Base-by-base conservation (phyloP, 2,113 vertebrate genomes). In the Tinamus guttatus region DNA sequence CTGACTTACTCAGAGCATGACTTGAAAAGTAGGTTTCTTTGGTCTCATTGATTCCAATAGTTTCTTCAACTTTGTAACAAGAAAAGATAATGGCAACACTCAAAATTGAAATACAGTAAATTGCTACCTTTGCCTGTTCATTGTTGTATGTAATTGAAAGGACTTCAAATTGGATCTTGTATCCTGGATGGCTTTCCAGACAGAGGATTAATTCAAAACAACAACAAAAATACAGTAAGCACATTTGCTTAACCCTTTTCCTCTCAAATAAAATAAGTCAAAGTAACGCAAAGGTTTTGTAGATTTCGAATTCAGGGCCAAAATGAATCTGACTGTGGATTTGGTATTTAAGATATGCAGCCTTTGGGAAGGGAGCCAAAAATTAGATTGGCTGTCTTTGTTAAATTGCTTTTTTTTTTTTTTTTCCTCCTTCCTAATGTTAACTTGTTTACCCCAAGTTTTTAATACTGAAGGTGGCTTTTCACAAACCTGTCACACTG, bases 101-200 rank as follows among this genome's bases (percentile, higher is more conserved):
- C 47, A 64, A 93, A 94, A 93, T 52, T 76, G 77, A 94, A 91
- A 68, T 87, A 52, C 43, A 5, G 74, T 89, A 85, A 95, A 95
- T 94, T 92, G 52, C 90, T 85, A 70, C 81, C 86, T 95, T 93
- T 95, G 62, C 63, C 45, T 95, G 94, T 89, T 95, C 81, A 80
- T 92, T 87, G 78, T 91, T 94, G 78, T 94, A 63, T 97, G 94
- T 97, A 89, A 96, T 94, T 96, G 88, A 94, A 96, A 64, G 59
- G 81, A 67, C 54, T 92, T 92, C 70, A 95, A 77, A 95, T 80
- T 89, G 95, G 36, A 94, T 93, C 43, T 74, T 77, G 59, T 82
- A 76, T 91, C 45, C 41, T 91, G 70, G 14, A 52, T 91, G 74
- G n/a, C 93, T 96, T 95, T 87, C 77, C 80, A 56, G 83, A 63